Percentiles rank a stretch among this genome's conserved stretches.
Conservation (phyloP, 2,888 invertebrate species). For the Polymixis flavicincta region DNA sequence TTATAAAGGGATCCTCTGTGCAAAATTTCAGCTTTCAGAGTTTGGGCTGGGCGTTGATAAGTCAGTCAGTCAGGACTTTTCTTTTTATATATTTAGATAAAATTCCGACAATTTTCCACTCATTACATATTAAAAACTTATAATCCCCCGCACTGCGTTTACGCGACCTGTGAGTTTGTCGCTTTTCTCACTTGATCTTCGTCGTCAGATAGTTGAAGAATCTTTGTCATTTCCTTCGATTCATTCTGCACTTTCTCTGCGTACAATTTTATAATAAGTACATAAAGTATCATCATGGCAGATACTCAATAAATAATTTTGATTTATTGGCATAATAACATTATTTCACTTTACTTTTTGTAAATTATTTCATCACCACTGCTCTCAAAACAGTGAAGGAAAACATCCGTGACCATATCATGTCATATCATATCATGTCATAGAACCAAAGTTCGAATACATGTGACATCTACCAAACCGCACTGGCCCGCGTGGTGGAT, state of each 20-base stretch:
- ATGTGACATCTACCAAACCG: no score
- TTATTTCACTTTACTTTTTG: neutral
- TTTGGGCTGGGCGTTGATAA: no score
- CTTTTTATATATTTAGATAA: no score
- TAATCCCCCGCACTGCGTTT: constrained; percentile 33
- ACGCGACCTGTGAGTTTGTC: constrained; percentile 38
- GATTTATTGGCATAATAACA: constrained; percentile 12
- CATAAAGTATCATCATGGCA: constrained; percentile 8
- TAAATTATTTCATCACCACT: no score
- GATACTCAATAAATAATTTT: constrained; percentile 18
- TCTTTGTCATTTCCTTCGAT: constrained; percentile 62
- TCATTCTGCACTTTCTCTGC: constrained; percentile 56
- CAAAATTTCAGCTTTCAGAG: no score
- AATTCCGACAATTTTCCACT: neutral
- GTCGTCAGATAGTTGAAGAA: constrained; percentile 57
- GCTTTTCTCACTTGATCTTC: constrained; percentile 62
- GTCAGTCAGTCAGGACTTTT: no score
- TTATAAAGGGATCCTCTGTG: no score
- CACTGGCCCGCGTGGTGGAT: no score
- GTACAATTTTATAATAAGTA: constrained; percentile 42
- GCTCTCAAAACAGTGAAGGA: no score
- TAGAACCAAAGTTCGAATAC: no score
- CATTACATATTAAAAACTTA: constrained; percentile 18
- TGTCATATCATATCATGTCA: no score
- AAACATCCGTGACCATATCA: no score